Evolutionary conservation across 2,797 vertebrate genomes (phyloP).

Genomic region (Lagodon rhomboides): DNA sequence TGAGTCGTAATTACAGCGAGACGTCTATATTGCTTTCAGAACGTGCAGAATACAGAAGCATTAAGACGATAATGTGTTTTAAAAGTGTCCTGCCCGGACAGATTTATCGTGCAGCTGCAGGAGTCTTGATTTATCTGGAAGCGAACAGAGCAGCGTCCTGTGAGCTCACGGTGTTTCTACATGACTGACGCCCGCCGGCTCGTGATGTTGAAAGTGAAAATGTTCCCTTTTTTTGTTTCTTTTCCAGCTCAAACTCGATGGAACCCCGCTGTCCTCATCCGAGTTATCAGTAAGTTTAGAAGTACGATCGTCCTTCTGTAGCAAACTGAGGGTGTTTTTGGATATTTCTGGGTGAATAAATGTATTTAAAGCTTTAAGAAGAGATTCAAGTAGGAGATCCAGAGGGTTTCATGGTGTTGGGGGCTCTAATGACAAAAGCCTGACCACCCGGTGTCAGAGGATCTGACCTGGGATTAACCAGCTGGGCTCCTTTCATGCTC

Average conservation of each 20-base stretch:
- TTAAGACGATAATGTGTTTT: neutral
- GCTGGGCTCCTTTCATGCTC: no score
- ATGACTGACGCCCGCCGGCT: neutral
- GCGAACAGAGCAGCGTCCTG: neutral
- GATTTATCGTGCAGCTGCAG: neutral
- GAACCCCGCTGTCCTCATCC: conserved; percentile 84
- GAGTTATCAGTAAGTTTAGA: conserved; percentile 89
- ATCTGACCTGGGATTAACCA: no score
- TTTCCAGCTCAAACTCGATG: conserved; percentile 91
- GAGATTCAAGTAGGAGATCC: no score
- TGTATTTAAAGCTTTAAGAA: no score
- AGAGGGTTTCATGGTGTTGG: no score
- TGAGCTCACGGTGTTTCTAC: conserved; percentile 3
- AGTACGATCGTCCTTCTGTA: neutral
- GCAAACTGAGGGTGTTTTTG: neutral
- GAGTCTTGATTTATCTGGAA: conserved; percentile 1
- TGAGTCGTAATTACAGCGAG: conserved; percentile 78
- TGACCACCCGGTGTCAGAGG: no score
- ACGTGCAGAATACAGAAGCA: neutral
- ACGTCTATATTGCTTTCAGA: neutral
- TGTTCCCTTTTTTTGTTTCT: neutral
- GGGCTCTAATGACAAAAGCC: no score
- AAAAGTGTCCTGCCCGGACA: no score
- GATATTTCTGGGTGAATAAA: neutral
- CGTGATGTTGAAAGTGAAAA: neutral